Conservation (phyloP, 1,140 invertebrate species). For the Gonatopus flavifemur region DNA sequence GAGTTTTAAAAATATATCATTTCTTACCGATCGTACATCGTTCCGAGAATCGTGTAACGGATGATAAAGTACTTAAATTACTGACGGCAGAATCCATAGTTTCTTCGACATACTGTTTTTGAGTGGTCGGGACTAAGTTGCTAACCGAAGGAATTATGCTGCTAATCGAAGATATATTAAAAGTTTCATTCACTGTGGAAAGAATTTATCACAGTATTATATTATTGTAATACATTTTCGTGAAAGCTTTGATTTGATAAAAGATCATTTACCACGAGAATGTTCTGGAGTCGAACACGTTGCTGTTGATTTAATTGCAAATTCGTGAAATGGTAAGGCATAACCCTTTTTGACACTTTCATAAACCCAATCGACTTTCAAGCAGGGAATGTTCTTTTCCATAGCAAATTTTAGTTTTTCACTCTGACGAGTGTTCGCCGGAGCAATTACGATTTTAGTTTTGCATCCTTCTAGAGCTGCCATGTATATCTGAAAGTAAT, state of each 20-base stretch:
- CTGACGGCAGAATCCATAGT: constrained; percentile 10
- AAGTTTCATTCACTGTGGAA: constrained; percentile 1
- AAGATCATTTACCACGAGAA: constrained; percentile 33
- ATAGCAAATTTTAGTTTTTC: constrained; percentile 81
- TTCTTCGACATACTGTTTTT: constrained; percentile 20
- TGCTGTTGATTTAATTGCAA: constrained; percentile 60
- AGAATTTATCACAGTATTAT: not conserved
- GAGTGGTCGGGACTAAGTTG: no score
- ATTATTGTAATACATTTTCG: not conserved
- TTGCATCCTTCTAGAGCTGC: constrained; percentile 45
- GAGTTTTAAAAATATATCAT: no score
- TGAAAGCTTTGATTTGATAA: not conserved
- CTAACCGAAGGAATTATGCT: no score
- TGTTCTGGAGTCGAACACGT: constrained; percentile 63
- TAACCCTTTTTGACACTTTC: constrained; percentile 75
- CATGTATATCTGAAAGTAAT: constrained; percentile 41
- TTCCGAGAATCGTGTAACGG: constrained; percentile 14
- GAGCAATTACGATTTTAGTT: constrained; percentile 48
- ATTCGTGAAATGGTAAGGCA: constrained; percentile 69
- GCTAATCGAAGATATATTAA: constrained; percentile 25
- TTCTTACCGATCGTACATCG: no score
- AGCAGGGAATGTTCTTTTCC: constrained; percentile 73
- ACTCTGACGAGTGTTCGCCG: constrained; percentile 63
- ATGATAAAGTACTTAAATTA: constrained; percentile 9
- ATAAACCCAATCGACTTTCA: constrained; percentile 75